These are phyloP conservation scores for Nothura maculosa DNA, from an alignment of 2,797 vertebrate species.

Conservation along the genomic window DNA sequence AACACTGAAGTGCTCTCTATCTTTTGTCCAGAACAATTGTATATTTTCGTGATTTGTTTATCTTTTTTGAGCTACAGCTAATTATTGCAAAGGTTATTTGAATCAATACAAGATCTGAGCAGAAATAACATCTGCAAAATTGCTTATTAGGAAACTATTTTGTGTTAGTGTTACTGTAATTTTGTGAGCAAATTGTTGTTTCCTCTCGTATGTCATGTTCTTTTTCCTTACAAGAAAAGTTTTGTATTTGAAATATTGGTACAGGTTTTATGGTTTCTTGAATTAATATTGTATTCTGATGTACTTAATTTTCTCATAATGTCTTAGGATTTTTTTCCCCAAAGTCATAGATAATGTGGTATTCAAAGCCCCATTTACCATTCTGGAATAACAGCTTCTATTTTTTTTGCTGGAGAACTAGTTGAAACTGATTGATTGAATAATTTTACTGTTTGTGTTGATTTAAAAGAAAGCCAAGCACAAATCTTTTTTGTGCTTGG, in stretches of 20 bases:
- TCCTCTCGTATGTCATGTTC: conserved; percentile 50
- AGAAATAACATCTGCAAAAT: conserved; percentile 81
- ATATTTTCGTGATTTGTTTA: conserved; percentile 85
- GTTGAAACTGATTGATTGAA: conserved; percentile 62
- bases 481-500: conserved; percentile 53
- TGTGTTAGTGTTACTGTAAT: conserved; percentile 71
- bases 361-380: conserved; percentile 47
- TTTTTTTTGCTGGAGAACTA: conserved; percentile 52
- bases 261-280: conserved; percentile 17
- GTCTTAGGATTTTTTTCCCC: not conserved
- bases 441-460: conserved; percentile 57
- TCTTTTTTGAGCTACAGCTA: conserved; percentile 77
- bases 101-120: conserved; percentile 61
- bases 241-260: conserved; percentile 53
- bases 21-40: conserved; percentile 85
- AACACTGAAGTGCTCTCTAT: conserved; percentile 85
- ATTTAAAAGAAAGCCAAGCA: conserved; percentile 48
- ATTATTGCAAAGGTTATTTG: conserved; percentile 80
- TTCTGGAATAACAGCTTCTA: conserved; percentile 41
- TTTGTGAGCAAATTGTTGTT: conserved; percentile 69
- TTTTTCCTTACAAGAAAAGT: conserved; percentile 60
- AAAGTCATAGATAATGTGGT: conserved; percentile 13
- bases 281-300: conserved; percentile 40
- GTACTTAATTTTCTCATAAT: conserved; percentile 42
- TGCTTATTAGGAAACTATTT: conserved; percentile 76